Evolutionary conservation across 2,113 vertebrate species (phyloP).

Genomic region (Labeo catla): DNA sequence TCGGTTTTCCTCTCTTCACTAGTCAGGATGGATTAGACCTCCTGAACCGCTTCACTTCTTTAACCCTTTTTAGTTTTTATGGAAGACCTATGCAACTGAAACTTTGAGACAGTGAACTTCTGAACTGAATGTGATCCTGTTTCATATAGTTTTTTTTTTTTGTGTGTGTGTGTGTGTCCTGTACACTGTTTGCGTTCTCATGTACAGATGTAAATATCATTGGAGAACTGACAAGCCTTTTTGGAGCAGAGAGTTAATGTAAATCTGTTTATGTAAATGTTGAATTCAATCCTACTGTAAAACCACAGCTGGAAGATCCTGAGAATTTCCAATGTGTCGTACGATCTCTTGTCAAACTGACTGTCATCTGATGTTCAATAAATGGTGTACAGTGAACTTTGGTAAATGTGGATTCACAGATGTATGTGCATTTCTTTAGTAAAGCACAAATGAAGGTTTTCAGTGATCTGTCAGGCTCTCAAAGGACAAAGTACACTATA

Average conservation of each 20-base stretch:
- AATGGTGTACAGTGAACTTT: conserved; percentile 30
- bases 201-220: conserved; percentile 47
- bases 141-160: not conserved
- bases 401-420: conserved; percentile 5
- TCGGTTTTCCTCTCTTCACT: not conserved
- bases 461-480: not conserved
- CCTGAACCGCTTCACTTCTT: not conserved
- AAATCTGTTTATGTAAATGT: conserved; percentile 11
- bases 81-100: conserved; percentile 42
- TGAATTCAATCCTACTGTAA: not conserved
- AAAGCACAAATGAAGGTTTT: not conserved
- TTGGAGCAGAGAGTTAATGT: conserved; percentile 2
- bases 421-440: not conserved
- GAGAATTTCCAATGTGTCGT: not conserved
- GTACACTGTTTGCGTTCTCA: not conserved
- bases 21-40: conserved; percentile 6
- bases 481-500: not conserved
- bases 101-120: not conserved
- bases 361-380: conserved; percentile 35
- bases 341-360: conserved; percentile 4
- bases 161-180: not conserved
- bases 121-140: conserved; percentile 18
- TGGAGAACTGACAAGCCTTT: not conserved
- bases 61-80: not conserved
- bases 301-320: not conserved